Percentiles rank a stretch among this genome's conserved stretches.
Evolutionary conservation across 2,888 invertebrate genomes (phyloP).

Genomic region (Cataglyphis livida): DNA sequence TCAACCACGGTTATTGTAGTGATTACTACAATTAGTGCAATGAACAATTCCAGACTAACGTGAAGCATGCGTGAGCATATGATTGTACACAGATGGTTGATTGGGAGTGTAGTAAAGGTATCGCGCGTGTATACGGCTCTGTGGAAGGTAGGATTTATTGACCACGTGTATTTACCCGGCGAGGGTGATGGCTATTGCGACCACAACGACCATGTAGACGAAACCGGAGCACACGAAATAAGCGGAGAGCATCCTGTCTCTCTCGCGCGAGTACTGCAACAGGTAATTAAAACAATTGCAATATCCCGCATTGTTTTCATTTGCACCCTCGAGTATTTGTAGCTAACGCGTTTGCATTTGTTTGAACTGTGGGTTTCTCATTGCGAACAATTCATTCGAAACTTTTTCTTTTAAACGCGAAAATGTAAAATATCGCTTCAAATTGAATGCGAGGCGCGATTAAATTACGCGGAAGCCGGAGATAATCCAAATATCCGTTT

Average conservation of each 20-base stretch:
- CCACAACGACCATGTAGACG: conserved; percentile 90
- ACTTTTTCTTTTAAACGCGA: background rate
- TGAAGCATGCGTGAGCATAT: background rate
- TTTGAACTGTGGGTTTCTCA: background rate
- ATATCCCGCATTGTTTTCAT: background rate
- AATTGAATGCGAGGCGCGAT: background rate
- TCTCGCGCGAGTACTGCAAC: conserved; percentile 92
- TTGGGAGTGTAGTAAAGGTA: conserved; percentile 1
- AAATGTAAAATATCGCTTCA: background rate
- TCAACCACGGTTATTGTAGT: background rate
- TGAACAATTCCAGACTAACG: background rate
- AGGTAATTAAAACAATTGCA: conserved; percentile 60
- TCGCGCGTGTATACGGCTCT: background rate
- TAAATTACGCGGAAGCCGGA: conserved; percentile 27
- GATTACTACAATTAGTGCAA: conserved; percentile 3
- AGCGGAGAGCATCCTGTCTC: conserved; percentile 94
- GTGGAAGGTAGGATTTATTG: conserved; percentile 23
- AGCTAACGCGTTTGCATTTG: background rate
- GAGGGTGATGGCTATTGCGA: conserved; percentile 90
- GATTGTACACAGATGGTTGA: background rate
- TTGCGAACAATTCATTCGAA: background rate
- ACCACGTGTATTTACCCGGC: conserved; percentile 86
- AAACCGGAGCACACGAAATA: conserved; percentile 94
- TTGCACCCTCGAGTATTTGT: background rate
- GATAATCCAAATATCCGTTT: conserved; percentile 17